Evolutionary conservation across 2,888 invertebrate genomes (phyloP), one percentile per base, ranked within the genome.

Genomic region (Cepaea hortensis): DNA sequence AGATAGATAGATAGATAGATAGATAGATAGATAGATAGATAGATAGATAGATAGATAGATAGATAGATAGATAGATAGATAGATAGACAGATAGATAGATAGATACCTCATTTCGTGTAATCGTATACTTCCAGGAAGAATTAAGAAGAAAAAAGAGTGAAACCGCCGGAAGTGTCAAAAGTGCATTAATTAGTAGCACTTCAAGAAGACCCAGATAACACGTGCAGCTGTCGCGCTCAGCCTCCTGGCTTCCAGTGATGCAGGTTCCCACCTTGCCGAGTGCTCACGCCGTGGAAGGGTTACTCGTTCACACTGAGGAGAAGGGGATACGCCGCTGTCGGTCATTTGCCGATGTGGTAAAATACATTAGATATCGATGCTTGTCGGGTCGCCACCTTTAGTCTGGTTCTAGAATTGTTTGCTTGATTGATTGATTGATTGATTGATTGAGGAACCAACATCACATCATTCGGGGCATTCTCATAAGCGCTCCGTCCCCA

Each of bases 101-200:
- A 20, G 77, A 55, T 55, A 55, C 77, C 50, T 7, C 3, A n/a
- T 55, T 76, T 5, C 48, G 18, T 11, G 50, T 18, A 4, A 50
- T 76, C 50, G 50, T 5, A 76, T 50, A 76, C 50, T 4, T 4
- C 4, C 18, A 48, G 7, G 50, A 20, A 20, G 20, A n/a, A 46
- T 23, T 55, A 3, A 77, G n/a, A 77, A 77, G 50, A 62, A 62
- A 62, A 62, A 62, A 11, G 50, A 62, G 13, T 18, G 62, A 61
- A 61, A 13, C 77, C 35, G 18, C 84, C 84, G 84, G 84, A 84
- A 84, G 84, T 84, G 84, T 75, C 84, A 84, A 76, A 83, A 84
- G 48, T 61, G 84, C 61, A 76, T 84, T 84, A 84, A 84, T 84
- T 84, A 76, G 75, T 76, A 65, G 3, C 75, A 84, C 84, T 84